Base-by-base conservation (phyloP, 2,888 invertebrate genomes). In the Scelioninae gen. 2 region DNA sequence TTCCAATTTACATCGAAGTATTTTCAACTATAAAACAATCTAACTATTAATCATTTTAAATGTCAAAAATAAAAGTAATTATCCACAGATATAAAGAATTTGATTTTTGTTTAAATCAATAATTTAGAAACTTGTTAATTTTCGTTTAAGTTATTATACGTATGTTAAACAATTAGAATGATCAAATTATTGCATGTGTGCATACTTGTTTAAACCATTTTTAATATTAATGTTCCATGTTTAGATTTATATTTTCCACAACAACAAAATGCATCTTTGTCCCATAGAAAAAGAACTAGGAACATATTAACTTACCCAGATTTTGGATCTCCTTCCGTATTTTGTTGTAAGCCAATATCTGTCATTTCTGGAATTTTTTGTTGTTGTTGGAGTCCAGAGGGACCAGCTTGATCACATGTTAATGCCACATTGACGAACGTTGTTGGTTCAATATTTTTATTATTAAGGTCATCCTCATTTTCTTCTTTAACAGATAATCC, bases 381-480 rank as follows among this genome's bases (percentile, higher is more conserved):
- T 57, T 86, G 85, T 57, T 86, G 86, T 46, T 86, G 86, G n/a
- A 86, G 78, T 15, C 86, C 86, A 0, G 86, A 86, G 0, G 86
- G 86, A 46, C 86, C 86, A 2, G 86, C 86, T 60, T 86, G 86
- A 25, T 86, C 86, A 41, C 86, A 85, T 0, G 85, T 81, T 53
- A 86, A 48, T 4, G 85, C 81, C 11, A 86, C 86, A 72, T 84
- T 85, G 7, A 86, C 86, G 73, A 84, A 86, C 0, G 86, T 83
- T 13, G 85, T 82, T 22, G 84, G 82, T 73, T 86, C 86, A 16
- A 86, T 80, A 2, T 78, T 78, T 81, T 82, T 79, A 67, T 78
- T 82, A 64, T 73, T 81, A 55, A 80, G 81, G 68, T 84, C 84
- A 57, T 85, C 86, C 61, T 86, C 85, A 25, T 80, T 80, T 65